Percentiles rank a stretch among this genome's conserved stretches.
These are phyloP conservation scores for Manis pentadactyla DNA, from an alignment of 2,797 vertebrate genomes.

Conservation along the genomic window DNA sequence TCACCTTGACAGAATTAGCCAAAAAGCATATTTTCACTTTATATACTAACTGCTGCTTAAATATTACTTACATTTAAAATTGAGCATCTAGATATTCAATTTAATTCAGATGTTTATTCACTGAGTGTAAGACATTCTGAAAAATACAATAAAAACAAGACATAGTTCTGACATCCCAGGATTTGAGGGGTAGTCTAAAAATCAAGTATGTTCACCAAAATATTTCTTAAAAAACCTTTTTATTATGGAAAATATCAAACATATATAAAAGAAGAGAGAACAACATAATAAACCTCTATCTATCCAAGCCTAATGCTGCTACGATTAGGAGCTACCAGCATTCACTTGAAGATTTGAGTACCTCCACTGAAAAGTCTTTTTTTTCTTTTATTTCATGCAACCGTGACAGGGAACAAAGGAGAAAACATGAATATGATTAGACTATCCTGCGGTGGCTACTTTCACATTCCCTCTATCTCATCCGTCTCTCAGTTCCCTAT, in stretches of 20 bases:
- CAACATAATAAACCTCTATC: neutral
- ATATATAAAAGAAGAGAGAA: neutral
- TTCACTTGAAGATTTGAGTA: constrained; percentile 1
- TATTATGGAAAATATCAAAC: neutral
- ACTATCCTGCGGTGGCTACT: neutral
- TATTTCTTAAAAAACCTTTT: neutral
- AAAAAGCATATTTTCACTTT: constrained; percentile 23
- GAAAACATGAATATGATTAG: neutral
- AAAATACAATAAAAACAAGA: neutral
- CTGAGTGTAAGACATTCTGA: neutral
- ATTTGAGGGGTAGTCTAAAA: neutral
- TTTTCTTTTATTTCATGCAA: neutral
- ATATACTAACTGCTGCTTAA: constrained; percentile 19
- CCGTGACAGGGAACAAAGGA: neutral
- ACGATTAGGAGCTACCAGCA: neutral
- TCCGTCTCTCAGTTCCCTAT: neutral
- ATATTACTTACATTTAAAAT: constrained; percentile 1
- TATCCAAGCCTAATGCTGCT: neutral
- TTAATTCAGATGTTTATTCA: neutral
- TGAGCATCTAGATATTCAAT: neutral
- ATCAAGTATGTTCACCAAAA: constrained; percentile 3
- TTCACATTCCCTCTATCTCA: constrained; percentile 42
- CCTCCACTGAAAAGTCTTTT: neutral
- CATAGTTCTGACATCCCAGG: neutral
- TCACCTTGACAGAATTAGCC: neutral